A percentile compares a stretch with the other conserved stretches of the same genome.
These are phyloP conservation scores for Geodia barretti DNA, from an alignment of 37 sponge, comb jelly and placozoan genomes.

Conservation along the genomic window DNA sequence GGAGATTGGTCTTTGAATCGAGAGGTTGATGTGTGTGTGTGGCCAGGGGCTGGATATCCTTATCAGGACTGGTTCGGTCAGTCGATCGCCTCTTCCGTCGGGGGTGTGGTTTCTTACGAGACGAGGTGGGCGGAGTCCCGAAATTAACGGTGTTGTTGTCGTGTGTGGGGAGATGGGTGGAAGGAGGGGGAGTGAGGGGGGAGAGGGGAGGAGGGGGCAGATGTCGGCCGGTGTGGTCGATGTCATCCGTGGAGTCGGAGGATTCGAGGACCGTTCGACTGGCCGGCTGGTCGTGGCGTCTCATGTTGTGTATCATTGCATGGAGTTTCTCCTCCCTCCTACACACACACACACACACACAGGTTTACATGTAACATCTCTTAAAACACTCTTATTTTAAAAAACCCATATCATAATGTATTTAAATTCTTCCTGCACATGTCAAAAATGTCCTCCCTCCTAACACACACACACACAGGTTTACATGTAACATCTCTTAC, in stretches of 20 bases:
- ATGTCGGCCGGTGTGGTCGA: neutral
- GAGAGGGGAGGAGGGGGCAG: neutral
- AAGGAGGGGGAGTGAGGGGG: neutral
- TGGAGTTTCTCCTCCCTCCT: neutral
- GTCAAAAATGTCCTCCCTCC: no score
- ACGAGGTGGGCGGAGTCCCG: no score
- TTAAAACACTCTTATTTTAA: no score
- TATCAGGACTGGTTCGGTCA: neutral
- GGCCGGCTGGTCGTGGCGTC: neutral
- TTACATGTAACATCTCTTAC: no score
- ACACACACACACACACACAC: conserved; percentile 17
- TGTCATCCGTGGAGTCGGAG: neutral
- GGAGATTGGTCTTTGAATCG: neutral
- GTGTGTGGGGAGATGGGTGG: neutral
- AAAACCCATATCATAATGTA: no score
- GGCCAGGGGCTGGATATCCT: neutral
- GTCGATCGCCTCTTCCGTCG: neutral
- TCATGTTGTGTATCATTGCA: neutral
- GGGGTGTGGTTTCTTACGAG: neutral
- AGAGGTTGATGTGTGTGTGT: neutral
- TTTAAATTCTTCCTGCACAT: no score
- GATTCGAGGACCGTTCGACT: neutral
- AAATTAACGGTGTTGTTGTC: neutral
- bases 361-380: neutral
- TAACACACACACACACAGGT: neutral